Evolutionary conservation across 1,140 invertebrate genomes (phyloP).

Genomic region (Parasteatoda tepidariorum): DNA sequence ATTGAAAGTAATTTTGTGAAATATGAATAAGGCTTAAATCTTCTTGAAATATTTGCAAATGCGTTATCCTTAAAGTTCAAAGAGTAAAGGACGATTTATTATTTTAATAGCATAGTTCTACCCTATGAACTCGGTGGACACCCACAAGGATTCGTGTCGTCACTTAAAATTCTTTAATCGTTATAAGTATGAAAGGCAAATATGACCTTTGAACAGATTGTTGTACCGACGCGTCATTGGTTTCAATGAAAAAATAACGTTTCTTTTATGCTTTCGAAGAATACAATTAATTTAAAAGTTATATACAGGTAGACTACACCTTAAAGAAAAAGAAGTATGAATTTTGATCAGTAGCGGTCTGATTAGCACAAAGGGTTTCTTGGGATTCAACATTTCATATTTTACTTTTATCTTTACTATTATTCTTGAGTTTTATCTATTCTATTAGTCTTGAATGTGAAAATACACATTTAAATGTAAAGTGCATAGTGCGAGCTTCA

Average conservation of each 20-base stretch:
- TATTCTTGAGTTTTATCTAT: too few species aligned
- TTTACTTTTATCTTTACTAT: not conserved
- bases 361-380: not conserved
- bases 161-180: not conserved
- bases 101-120: not conserved
- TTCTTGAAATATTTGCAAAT: not conserved
- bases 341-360: not conserved
- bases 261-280: not conserved
- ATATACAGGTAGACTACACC: not conserved
- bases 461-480: too few species aligned
- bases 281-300: not conserved
- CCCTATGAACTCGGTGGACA: not conserved
- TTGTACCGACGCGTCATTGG: not conserved
- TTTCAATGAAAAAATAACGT: not conserved
- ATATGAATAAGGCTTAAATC: too few species aligned
- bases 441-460: too few species aligned
- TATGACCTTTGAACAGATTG: not conserved
- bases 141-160: not conserved
- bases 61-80: not conserved
- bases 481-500: too few species aligned
- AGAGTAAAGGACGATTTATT: not conserved
- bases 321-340: not conserved
- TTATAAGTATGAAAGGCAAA: not conserved
- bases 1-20: too few species aligned
- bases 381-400: not conserved